These are phyloP conservation scores for Xestia sexstrigata DNA, from an alignment of 2,888 invertebrate genomes.

Conservation along the genomic window DNA sequence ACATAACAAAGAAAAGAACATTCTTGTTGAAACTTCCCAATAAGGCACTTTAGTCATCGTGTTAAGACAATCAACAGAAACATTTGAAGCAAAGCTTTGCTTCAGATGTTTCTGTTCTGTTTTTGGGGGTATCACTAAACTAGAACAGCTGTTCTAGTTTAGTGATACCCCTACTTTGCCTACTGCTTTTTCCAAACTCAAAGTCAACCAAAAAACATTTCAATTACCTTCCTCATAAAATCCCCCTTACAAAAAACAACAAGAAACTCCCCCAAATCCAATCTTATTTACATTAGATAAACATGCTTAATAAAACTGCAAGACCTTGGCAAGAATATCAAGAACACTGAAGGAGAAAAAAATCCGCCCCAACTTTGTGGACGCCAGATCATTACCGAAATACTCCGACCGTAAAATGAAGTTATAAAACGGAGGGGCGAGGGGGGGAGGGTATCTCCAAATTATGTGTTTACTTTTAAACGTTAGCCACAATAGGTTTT, in stretches of 20 bases:
- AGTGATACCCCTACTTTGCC: background rate
- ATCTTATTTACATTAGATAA: conserved; percentile 64
- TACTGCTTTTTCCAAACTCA: background rate
- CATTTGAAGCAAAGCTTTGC: background rate
- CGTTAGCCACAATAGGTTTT: conserved; percentile 62
- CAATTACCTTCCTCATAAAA: background rate
- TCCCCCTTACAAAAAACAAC: background rate
- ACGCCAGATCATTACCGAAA: conserved; percentile 72
- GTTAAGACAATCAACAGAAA: background rate
- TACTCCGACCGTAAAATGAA: conserved; percentile 76
- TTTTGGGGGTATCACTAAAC: no score
- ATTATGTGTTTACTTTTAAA: conserved; percentile 72
- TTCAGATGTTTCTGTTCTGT: no score
- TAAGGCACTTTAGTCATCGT: background rate
- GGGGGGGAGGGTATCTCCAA: conserved; percentile 59
- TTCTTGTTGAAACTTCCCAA: background rate
- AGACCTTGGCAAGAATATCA: conserved; percentile 57
- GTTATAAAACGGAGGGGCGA: conserved; percentile 70
- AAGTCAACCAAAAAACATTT: background rate
- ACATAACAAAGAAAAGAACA: no score
- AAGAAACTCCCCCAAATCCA: conserved; percentile 35
- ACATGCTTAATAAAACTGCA: conserved; percentile 60
- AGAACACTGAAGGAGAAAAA: conserved; percentile 64
- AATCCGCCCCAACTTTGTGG: conserved; percentile 64
- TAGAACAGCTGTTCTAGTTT: no score